Evolutionary conservation across 2,888 invertebrate species (phyloP), one percentile per base, ranked within the genome.

Genomic region (Gerosis bhagava): DNA sequence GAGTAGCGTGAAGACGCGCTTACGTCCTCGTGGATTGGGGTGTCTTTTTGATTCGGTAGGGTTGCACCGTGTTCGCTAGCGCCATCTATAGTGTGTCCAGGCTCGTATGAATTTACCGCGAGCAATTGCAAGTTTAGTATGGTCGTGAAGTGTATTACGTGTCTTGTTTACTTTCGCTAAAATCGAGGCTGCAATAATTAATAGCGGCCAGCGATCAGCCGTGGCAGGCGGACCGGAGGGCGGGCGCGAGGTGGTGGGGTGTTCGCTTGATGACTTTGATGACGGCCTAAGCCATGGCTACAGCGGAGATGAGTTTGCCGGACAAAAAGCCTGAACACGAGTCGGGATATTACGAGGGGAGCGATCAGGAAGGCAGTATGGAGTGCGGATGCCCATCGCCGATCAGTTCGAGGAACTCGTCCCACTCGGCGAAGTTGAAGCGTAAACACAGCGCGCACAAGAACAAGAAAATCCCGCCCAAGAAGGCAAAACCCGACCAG

Each of bases 291-390:
- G 70, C 83, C 83, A 87, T 88, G 87, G 86, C 87, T 56, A 82
- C 82, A 67, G 80, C 76, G 68, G 91, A 89, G 70, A 92, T 92
- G 92, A 90, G 88, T 68, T 79, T 90, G 60, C 91, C 92, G 60
- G 86, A 88, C 67, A 93, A 93, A 63, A 92, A 92, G 64, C 91
- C 92, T 60, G 93, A 93, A 62, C 93, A 95, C 90, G 95, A 96
- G 88, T 95, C 95, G 77, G 95, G 95, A 56, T 95, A 94, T 76
- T 95, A 94, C 90, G 95, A 95, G 82, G 94, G 94, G 61, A 93
- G 92, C 73, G 91, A 91, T 67, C 90, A 91, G 66, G 92, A 92
- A 70, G 90, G 91, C 57, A 89, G 86, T 57, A 89, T 88, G 82
- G 91, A 91, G 84, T 83, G 83, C 56, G 82, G 77, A 42, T 87